Conservation (phyloP, 2,113 vertebrate species). For the Clinocottus analis region DNA sequence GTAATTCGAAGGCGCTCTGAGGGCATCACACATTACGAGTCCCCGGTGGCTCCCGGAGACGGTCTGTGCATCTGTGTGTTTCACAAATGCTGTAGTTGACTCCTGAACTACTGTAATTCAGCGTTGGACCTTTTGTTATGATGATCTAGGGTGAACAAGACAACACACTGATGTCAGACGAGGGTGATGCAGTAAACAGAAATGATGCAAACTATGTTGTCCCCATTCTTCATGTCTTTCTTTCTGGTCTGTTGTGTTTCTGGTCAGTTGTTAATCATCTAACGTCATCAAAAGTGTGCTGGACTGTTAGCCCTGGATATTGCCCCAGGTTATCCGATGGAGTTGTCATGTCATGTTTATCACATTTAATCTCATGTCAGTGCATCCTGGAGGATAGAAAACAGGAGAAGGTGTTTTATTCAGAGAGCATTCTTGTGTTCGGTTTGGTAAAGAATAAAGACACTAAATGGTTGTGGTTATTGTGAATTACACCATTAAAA, state of each 20-base stretch:
- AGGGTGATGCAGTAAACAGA: neutral
- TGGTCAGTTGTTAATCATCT: neutral
- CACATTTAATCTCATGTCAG: neutral
- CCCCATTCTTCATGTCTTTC: neutral
- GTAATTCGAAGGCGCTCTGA: conserved; percentile 2
- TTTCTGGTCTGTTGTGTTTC: neutral
- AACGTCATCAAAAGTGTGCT: neutral
- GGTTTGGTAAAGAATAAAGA: neutral
- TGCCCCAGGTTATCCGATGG: neutral
- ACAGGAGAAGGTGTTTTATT: neutral
- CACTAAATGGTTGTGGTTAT: neutral
- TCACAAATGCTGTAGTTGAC: neutral
- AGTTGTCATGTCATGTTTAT: neutral
- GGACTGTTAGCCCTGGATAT: neutral
- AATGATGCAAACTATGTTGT: neutral
- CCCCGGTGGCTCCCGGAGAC: neutral
- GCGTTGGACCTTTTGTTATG: neutral
- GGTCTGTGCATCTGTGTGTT: neutral
- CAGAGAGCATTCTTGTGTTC: neutral
- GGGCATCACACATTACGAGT: neutral
- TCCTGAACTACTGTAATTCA: neutral
- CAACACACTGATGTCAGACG: neutral
- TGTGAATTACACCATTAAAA: neutral
- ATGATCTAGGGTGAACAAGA: neutral
- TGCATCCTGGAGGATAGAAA: neutral